Evolutionary conservation across 2,113 vertebrate species (phyloP).

Genomic region (Charadrius vociferus): DNA sequence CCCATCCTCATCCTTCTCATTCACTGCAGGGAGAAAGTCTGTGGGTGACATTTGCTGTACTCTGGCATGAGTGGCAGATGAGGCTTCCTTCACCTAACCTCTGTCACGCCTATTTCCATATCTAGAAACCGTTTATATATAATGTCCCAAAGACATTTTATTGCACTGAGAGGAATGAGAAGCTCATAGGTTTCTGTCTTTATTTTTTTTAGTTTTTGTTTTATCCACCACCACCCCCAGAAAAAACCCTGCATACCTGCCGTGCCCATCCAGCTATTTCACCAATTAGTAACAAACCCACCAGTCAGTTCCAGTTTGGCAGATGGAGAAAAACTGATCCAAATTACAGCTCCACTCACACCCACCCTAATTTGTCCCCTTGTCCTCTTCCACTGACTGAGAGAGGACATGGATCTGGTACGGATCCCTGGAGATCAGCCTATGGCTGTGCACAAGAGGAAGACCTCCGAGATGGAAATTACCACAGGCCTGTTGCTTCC

Average conservation of each 20-base stretch:
- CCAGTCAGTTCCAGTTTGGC: not conserved
- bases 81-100: not conserved
- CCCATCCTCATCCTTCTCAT: not conserved
- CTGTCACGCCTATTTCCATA: accelerated
- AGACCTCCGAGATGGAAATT: not conserved
- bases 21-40: not conserved
- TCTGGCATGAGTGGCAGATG: not conserved
- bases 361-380: not conserved
- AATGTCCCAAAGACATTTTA: not conserved
- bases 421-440: not conserved
- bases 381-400: not conserved
- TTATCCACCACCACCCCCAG: not conserved
- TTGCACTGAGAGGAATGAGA: not conserved
- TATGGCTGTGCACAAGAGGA: not conserved
- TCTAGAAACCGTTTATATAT: not conserved
- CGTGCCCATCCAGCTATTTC: not conserved
- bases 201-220: not conserved
- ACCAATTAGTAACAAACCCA: not conserved
- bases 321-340: not conserved
- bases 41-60: not conserved
- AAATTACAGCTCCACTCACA: not conserved
- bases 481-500: not conserved
- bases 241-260: not conserved
- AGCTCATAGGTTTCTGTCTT: not conserved
- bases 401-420: not conserved